Conservation (phyloP, 2,113 vertebrate genomes). For the Microtus montanus region DNA sequence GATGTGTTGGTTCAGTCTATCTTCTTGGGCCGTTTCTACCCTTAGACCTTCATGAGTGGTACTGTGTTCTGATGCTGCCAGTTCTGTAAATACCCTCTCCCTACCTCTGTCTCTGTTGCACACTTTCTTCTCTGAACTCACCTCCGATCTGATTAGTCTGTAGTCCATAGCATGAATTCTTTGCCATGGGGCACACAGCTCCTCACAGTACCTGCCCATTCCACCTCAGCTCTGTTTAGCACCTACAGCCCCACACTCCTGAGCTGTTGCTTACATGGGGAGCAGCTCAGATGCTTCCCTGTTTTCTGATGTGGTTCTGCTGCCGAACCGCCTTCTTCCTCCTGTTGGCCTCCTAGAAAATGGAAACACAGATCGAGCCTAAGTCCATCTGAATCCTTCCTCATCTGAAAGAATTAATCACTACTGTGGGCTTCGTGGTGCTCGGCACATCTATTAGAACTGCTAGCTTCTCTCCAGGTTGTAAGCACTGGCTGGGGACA, state of each 20-base stretch:
- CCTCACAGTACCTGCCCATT: background rate
- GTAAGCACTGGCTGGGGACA: background rate
- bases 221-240: background rate
- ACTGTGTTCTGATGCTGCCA: background rate
- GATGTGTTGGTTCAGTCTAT: background rate
- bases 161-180: background rate
- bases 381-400: background rate
- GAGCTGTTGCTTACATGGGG: accelerated
- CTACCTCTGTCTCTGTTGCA: background rate
- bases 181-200: accelerated
- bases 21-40: background rate
- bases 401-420: background rate
- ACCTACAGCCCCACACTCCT: no score
- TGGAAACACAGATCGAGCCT: background rate
- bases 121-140: background rate
- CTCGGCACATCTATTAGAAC: accelerated
- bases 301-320: background rate
- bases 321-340: background rate
- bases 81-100: background rate
- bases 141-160: accelerated
- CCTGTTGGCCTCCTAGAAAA: background rate
- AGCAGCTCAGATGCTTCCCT: no score
- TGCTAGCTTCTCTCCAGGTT: background rate
- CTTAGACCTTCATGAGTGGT: background rate
- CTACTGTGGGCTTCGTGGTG: accelerated